These are phyloP conservation scores for Nomada fabriciana DNA, from an alignment of 2,888 invertebrate genomes.

Conservation along the genomic window DNA sequence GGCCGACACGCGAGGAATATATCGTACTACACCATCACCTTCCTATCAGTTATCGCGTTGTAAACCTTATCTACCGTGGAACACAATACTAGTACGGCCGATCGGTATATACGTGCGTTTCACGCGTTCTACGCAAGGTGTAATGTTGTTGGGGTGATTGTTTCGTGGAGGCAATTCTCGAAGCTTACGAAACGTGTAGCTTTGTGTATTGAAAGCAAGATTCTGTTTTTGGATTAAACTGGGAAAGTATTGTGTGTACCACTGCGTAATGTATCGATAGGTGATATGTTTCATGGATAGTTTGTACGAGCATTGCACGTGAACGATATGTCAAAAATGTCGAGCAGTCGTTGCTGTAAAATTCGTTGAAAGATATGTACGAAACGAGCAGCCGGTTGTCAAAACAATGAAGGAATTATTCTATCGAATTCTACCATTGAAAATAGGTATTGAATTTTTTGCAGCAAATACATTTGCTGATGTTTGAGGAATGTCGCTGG, in stretches of 20 bases:
- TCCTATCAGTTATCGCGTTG: constrained; percentile 75
- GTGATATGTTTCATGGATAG: not conserved
- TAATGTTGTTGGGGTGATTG: constrained; percentile 34
- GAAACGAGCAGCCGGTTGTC: too few species aligned
- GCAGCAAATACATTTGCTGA: not conserved
- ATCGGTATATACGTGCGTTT: constrained; percentile 20
- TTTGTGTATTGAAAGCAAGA: not conserved
- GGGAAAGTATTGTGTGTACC: not conserved
- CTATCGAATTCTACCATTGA: too few species aligned
- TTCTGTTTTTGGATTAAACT: not conserved
- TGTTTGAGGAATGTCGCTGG: not conserved
- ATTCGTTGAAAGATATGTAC: too few species aligned
- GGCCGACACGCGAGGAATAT: constrained; percentile 68
- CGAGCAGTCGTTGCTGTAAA: too few species aligned
- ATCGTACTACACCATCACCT: constrained; percentile 54
- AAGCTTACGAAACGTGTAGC: not conserved
- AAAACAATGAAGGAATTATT: too few species aligned
- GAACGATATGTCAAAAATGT: not conserved
- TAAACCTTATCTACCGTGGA: constrained; percentile 73
- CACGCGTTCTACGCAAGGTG: constrained; percentile 21
- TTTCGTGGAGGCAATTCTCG: not conserved
- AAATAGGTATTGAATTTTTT: too few species aligned
- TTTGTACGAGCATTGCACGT: not conserved
- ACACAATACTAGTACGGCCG: constrained; percentile 51
- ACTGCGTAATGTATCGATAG: not conserved